phyloP scores from a whole-genome alignment of 2,113 vertebrate species.

The Montifringilla adamsi region DNA sequence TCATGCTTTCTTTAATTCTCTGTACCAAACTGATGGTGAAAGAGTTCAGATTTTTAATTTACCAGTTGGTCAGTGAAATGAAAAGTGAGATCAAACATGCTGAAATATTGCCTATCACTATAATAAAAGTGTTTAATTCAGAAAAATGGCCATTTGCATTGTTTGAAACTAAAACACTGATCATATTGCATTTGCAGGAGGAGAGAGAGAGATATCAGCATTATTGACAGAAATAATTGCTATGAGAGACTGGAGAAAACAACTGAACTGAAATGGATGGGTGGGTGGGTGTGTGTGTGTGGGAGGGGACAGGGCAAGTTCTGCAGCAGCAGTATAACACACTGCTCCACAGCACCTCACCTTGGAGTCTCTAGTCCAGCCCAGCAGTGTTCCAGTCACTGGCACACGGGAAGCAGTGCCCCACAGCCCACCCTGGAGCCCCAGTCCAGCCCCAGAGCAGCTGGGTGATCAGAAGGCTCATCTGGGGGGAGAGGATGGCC shows the following conservation, averaged over 20 bases:
- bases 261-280: not conserved
- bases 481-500: rapidly evolving
- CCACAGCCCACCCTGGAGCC: not conserved
- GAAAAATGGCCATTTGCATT: not conserved
- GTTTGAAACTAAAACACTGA: not conserved
- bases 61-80: not conserved
- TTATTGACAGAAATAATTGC: not conserved
- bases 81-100: not conserved
- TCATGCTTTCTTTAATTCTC: not conserved
- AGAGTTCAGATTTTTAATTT: not conserved
- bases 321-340: not conserved
- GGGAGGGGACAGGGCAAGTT: not conserved
- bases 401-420: not conserved
- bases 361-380: not conserved
- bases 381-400: not conserved
- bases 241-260: not conserved
- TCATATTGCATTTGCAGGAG: not conserved
- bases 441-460: not conserved
- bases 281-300: not conserved
- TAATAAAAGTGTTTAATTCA: not conserved
- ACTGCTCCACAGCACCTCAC: not conserved
- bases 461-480: not conserved
- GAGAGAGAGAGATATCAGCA: not conserved
- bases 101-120: not conserved
- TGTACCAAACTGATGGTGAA: not conserved